Evolutionary conservation across 2,888 invertebrate species (phyloP).

Genomic region (Brachypalpus laphriformis): DNA sequence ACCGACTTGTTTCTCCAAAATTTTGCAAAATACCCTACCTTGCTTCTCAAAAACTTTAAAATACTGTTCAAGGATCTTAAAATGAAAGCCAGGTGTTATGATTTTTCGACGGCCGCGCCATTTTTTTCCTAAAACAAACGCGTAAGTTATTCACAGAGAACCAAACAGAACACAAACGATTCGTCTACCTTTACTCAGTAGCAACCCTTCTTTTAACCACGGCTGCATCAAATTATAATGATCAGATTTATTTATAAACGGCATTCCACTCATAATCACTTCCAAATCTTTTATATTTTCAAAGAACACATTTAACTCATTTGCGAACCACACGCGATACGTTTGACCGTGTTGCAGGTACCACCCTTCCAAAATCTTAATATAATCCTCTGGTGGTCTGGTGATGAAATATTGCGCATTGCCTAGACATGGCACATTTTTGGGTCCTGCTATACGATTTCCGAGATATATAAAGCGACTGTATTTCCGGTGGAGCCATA

Average conservation of each 20-base stretch:
- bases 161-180: background rate
- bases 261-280: conserved; percentile 49
- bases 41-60: too few relatives aligned
- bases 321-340: conserved; percentile 69
- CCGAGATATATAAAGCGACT: background rate
- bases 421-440: conserved; percentile 27
- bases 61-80: too few relatives aligned
- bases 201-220: conserved; percentile 84
- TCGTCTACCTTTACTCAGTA: conserved; percentile 78
- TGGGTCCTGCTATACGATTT: conserved; percentile 39
- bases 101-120: too few relatives aligned
- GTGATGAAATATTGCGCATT: conserved; percentile 39
- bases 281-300: conserved; percentile 63
- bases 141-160: background rate
- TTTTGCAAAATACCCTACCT: too few relatives aligned
- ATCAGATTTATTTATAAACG: conserved; percentile 83
- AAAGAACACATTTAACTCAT: conserved; percentile 67
- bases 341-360: conserved; percentile 17
- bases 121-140: too few relatives aligned
- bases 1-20: too few relatives aligned
- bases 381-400: conserved; percentile 22
- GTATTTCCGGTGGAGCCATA: background rate
- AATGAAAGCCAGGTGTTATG: too few relatives aligned
- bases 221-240: conserved; percentile 82
- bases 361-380: conserved; percentile 75